These are phyloP conservation scores for Cryptoleucopteryx plumbea DNA, from an alignment of 2,113 vertebrate genomes.

Conservation along the genomic window DNA sequence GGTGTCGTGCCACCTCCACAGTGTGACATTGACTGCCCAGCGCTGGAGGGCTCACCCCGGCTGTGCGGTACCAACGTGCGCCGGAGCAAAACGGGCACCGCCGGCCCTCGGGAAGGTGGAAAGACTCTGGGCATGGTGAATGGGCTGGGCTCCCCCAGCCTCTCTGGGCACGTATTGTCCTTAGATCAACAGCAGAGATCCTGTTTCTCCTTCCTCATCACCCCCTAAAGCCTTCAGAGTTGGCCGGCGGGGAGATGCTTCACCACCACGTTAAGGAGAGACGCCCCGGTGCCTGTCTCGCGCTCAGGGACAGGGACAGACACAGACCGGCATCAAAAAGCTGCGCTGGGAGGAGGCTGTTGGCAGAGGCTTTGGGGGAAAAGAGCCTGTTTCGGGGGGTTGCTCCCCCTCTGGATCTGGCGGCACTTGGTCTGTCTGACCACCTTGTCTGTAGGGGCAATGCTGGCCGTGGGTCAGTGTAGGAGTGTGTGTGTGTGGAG, in stretches of 20 bases:
- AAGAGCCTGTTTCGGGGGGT: neutral
- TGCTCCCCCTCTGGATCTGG: neutral
- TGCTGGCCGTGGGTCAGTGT: neutral
- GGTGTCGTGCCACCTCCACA: neutral
- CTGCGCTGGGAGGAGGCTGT: neutral
- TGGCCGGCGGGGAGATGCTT: neutral
- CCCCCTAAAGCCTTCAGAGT: neutral
- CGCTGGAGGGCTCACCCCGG: neutral
- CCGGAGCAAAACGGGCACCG: neutral
- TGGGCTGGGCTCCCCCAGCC: neutral
- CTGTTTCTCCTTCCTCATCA: neutral
- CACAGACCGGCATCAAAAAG: neutral
- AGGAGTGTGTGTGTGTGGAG: neutral
- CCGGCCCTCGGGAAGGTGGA: neutral
- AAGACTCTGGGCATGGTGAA: no score
- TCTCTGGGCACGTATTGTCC: neutral
- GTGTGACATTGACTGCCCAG: neutral
- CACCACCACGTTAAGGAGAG: neutral
- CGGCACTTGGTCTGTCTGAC: neutral
- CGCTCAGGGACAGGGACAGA: no score
- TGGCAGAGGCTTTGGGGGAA: neutral
- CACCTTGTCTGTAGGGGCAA: no score
- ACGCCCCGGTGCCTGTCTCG: fast-evolving
- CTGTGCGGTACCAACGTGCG: fast-evolving
- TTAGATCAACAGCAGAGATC: neutral